Evolutionary conservation across 2,888 invertebrate genomes (phyloP).

Genomic region (Miltochrista miniata): DNA sequence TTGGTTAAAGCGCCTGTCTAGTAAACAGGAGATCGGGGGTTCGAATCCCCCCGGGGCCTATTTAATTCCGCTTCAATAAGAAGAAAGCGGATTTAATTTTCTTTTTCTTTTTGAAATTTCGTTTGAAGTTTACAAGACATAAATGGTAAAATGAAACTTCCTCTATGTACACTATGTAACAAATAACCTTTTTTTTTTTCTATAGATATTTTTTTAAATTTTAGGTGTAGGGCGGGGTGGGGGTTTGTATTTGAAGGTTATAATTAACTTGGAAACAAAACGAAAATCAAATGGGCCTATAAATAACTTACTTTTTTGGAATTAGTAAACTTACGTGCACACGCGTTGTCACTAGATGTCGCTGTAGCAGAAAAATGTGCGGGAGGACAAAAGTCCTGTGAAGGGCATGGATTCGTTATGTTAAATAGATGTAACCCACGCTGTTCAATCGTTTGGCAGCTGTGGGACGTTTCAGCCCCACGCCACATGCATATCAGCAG

Average conservation of each 20-base stretch:
- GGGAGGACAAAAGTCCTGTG: slow-evolving; percentile 76
- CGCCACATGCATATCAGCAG: slow-evolving; percentile 85
- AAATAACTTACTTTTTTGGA: neutral
- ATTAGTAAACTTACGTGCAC: slow-evolving; percentile 80
- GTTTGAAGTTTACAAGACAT: no score
- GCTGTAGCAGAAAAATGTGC: slow-evolving; percentile 79
- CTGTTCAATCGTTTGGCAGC: slow-evolving; percentile 75
- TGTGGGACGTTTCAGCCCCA: slow-evolving; percentile 66
- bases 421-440: slow-evolving; percentile 73
- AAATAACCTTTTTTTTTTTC: no score
- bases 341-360: slow-evolving; percentile 77
- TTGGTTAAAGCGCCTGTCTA: slow-evolving; percentile 84
- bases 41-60: slow-evolving; percentile 84
- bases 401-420: slow-evolving; percentile 74
- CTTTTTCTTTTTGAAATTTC: no score
- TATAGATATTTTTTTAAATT: no score
- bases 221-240: no score
- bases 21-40: slow-evolving; percentile 84
- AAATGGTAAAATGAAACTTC: no score
- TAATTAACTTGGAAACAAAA: no score
- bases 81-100: no score
- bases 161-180: no score
- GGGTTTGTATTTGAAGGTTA: no score
- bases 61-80: no score
- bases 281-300: no score